Evolutionary conservation across 2,113 vertebrate genomes (phyloP).

Genomic region (Eclectus roratus): DNA sequence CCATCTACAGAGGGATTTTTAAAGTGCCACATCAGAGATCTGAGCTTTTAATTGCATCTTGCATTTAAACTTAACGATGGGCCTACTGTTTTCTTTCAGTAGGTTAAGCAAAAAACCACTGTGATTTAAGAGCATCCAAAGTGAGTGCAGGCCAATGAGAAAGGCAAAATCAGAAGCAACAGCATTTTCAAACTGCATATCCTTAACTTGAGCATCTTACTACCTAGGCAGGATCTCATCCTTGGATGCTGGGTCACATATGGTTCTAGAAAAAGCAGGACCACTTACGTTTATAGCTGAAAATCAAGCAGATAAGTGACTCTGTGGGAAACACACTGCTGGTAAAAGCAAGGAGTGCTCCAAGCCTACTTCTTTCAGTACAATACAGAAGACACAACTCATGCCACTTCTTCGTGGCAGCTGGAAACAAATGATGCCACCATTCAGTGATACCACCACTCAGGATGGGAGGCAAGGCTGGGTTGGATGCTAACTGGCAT

Average conservation of each 20-base stretch:
- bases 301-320: background rate
- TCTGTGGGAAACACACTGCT: background rate
- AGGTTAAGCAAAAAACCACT: background rate
- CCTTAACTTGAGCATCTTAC: background rate
- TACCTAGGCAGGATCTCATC: background rate
- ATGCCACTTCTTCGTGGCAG: background rate
- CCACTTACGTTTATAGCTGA: background rate
- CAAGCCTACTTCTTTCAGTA: background rate
- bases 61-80: background rate
- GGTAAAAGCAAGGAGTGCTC: background rate
- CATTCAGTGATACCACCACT: background rate
- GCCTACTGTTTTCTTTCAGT: background rate
- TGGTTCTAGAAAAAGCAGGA: background rate
- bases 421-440: background rate
- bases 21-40: conserved; percentile 20
- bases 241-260: background rate
- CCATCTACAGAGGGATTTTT: conserved; percentile 41
- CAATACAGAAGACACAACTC: background rate
- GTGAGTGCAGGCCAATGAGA: background rate
- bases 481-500: rapidly evolving
- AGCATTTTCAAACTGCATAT: background rate
- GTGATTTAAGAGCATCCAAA: background rate
- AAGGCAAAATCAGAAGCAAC: background rate
- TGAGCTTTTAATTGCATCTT: conserved; percentile 35
- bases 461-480: rapidly evolving